These are phyloP conservation scores for Schizothorax lantsangensis DNA, from an alignment of 2,797 vertebrate genomes.

Conservation along the genomic window DNA sequence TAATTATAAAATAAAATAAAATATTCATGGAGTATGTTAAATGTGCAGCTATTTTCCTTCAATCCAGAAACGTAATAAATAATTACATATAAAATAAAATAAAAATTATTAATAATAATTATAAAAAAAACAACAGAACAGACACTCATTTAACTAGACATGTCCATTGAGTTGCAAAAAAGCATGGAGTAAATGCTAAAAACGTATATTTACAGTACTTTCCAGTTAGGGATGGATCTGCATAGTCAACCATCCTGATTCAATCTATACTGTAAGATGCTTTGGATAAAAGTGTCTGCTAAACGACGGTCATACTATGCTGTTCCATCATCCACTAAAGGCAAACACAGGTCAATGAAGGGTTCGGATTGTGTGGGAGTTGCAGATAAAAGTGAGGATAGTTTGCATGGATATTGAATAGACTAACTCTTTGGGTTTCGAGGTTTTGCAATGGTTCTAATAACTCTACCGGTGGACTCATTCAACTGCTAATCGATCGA, in stretches of 20 bases:
- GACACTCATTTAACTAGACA: not conserved
- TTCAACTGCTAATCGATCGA: slow-evolving; percentile 15
- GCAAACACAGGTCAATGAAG: slow-evolving; percentile 49
- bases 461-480: not conserved
- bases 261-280: not conserved
- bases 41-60: not conserved
- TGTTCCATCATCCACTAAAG: slow-evolving; percentile 37
- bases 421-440: slow-evolving; percentile 27
- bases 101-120: not conserved
- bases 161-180: not conserved
- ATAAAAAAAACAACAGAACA: not conserved
- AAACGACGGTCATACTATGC: not conserved
- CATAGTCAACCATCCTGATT: not conserved
- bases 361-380: slow-evolving; percentile 59
- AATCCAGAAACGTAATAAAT: not conserved
- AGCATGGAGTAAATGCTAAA: not conserved
- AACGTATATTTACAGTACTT: not conserved
- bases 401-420: slow-evolving; percentile 57
- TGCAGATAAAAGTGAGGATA: slow-evolving; percentile 40
- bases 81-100: not conserved
- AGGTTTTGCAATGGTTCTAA: slow-evolving; percentile 29
- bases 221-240: not conserved
- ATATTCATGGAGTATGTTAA: not conserved
- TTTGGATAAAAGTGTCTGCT: not conserved
- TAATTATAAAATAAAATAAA: not conserved